Base-by-base conservation (phyloP, 2,888 invertebrate genomes). In the Drosophila quasianomalipes region DNA sequence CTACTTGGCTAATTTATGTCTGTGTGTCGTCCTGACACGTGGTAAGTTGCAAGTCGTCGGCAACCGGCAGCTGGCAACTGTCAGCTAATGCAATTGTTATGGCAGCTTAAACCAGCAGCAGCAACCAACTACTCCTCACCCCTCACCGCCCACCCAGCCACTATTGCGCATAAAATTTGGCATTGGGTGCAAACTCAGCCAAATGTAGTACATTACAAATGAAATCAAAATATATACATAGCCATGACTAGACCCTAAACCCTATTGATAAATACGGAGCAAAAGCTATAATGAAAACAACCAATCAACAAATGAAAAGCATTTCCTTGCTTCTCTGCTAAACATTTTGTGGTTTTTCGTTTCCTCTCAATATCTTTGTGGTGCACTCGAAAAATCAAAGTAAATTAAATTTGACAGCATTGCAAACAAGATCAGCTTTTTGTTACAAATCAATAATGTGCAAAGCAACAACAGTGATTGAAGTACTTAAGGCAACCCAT, bases 11-110 rank as follows among this genome's bases (percentile, higher is more conserved):
- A 79, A 79, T 79, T 79, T 81, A 72, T 79, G 72, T 76, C 64
- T 68, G 71, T 55, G 65, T 65, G 44, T 33, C 51, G 49, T 44
- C 53, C 44, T 55, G 81, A 64, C 78, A 71, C 67, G 76, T 71
- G 71, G 78, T 63, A 51, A 35, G 55, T 30, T 47, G 16, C 19
- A 28, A 61, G 37, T 53, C 49, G 52, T 52, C 30, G 60, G 44
- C 57, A 53, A 53, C 41, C 26, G 35, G 55, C 76, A 63, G 53
- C 80, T 84, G 85, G 65, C 74, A 89, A 70, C 81, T 89, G 84
- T 81, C 81, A 81, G 66, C 79, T 71, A 74, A 76, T 75, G 74
- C 89, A 73, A 79, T 84, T 86, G 79, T 83, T 79, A 65, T 86
- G 84, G 71, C 84, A 83, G 83, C 81, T 81, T 76, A 79, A 67